These are phyloP conservation scores for Lycodopsis pacificus DNA, from an alignment of 2,797 vertebrate species.

Conservation along the genomic window DNA sequence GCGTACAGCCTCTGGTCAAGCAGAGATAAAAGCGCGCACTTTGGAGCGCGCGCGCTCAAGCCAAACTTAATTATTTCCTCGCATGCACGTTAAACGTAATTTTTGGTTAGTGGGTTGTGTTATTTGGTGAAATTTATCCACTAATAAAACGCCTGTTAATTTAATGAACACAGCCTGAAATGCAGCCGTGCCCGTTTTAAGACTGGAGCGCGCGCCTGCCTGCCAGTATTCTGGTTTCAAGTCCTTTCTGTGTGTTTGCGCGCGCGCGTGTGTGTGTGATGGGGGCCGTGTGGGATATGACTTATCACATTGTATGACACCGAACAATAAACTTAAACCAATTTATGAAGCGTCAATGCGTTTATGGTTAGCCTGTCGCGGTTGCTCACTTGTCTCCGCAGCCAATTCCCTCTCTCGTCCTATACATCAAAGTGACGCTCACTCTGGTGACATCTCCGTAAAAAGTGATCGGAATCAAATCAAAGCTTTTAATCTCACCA, in stretches of 20 bases:
- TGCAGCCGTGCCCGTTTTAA: conserved; percentile 14
- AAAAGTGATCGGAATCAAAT: conserved; percentile 82
- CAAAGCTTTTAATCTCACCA: conserved; percentile 81
- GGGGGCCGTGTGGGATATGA: conserved; percentile 74
- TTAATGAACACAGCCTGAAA: conserved; percentile 13
- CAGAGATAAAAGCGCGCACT: conserved; percentile 54
- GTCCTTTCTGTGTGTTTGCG: conserved; percentile 8
- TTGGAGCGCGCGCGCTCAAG: conserved; percentile 36
- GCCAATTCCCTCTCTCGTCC: conserved; percentile 60
- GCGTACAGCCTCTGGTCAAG: conserved; percentile 56
- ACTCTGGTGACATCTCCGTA: conserved; percentile 75
- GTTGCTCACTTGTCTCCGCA: conserved; percentile 57
- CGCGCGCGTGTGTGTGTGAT: conserved; percentile 20
- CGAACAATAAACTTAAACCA: conserved; percentile 84
- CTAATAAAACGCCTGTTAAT: conserved; percentile 74
- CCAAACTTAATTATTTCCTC: conserved; percentile 64
- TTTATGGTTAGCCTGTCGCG: conserved; percentile 77
- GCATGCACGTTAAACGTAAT: conserved; percentile 40
- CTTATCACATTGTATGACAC: conserved; percentile 83
- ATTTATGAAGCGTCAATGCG: conserved; percentile 81
- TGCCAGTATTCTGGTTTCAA: conserved; percentile 16
- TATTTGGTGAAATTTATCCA: conserved; percentile 54
- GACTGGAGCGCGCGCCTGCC: conserved; percentile 19
- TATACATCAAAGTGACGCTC: conserved; percentile 76
- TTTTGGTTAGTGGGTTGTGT: conserved; percentile 57